Evolutionary conservation across 2,113 vertebrate genomes (phyloP), one percentile per base, ranked within the genome.

Genomic region (Dipodomys stephensi): DNA sequence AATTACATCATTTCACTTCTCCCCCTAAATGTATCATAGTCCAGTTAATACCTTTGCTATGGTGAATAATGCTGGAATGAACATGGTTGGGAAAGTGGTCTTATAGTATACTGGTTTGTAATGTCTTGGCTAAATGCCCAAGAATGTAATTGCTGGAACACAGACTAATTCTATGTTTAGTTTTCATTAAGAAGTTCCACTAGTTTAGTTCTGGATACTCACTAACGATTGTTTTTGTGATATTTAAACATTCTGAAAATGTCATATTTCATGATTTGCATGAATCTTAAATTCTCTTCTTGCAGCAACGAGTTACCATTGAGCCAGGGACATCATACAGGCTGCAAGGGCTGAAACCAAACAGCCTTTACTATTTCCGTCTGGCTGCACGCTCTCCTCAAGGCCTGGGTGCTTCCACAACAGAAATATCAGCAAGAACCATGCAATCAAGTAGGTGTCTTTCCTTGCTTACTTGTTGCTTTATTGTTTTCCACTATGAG

Each of bases 391-490:
- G 99, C 32, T 99, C 99, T 97, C 99, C 99, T 35, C 99, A 99
- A 81, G 99, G 99, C 93, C 97, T 99, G 18, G 99, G 99, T 90
- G 99, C 99, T 91, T 99, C 99, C 3, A 99, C 99, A 92, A 98
- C 99, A 15, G 99, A 99, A 98, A 99, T 99, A 96, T 99, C 99
- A 68, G 99, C 99, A 0, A 99, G 99, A 98, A 99, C 99, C 84
- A 99, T 99, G 97, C 99, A 99, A 98, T 99, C 99, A 99, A 99
- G 99, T 99, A 99, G 98, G 99, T 99, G 98, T 97, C 98, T 98
- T 98, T 99, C 99, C 98, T 98, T 98, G 96, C 96, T 97, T 93
- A 30, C 28, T 94, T 95, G 71, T 30, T 97, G 92, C 7, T 1
- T 91, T 57, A 57, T 57, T 57, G 12, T 87, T 44, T 60, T 74